Evolutionary conservation across 2,888 invertebrate genomes (phyloP).

Genomic region (Agrilus biguttatus): DNA sequence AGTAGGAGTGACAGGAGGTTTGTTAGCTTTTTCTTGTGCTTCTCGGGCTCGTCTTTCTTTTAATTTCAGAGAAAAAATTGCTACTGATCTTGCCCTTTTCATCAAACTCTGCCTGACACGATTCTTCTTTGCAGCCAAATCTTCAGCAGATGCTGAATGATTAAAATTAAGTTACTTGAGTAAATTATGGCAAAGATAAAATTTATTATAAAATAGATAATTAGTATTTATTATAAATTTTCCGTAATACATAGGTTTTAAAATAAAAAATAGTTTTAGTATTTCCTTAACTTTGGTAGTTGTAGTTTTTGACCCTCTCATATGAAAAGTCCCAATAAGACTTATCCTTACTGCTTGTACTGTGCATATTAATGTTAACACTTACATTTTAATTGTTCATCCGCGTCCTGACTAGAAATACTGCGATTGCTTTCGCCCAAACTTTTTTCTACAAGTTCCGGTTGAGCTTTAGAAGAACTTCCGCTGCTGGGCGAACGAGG

Average conservation of each 20-base stretch:
- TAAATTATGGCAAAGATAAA: too few species aligned
- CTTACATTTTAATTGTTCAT: constrained; percentile 31
- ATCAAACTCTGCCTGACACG: constrained; percentile 59
- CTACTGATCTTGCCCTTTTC: constrained; percentile 72
- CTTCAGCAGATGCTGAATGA: constrained; percentile 33
- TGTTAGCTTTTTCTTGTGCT: constrained; percentile 51
- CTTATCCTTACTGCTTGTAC: too few species aligned
- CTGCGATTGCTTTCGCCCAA: constrained; percentile 39
- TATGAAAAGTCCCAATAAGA: too few species aligned
- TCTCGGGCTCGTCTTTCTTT: constrained; percentile 66
- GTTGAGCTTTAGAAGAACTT: constrained; percentile 14
- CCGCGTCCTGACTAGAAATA: constrained; percentile 37
- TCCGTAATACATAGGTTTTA: too few species aligned
- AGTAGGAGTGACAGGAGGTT: constrained; percentile 31
- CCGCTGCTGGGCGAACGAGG: constrained; percentile 21
- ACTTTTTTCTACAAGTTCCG: constrained; percentile 33
- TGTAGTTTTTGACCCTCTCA: too few species aligned
- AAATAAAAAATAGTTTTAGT: too few species aligned
- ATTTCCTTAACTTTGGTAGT: too few species aligned
- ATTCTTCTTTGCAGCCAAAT: constrained; percentile 50
- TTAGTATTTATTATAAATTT: too few species aligned
- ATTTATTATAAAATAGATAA: too few species aligned
- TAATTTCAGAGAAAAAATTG: constrained; percentile 70
- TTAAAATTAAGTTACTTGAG: neutral
- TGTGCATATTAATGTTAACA: neutral